phyloP scores from a whole-genome alignment of 2,797 vertebrate genomes.

The Sebastes dallii region DNA sequence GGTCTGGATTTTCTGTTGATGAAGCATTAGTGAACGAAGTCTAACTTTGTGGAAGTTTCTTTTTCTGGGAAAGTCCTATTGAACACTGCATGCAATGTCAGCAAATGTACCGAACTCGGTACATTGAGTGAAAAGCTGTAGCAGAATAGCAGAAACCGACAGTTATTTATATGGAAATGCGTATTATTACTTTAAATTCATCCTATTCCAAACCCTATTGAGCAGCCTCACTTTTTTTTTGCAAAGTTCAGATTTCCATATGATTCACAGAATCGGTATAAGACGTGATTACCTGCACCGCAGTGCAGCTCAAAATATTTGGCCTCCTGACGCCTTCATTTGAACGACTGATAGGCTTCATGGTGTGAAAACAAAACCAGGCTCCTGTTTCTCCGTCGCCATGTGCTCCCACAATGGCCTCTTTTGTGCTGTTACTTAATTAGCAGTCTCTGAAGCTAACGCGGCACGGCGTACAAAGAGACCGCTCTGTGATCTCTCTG shows the following conservation, averaged over 20 bases:
- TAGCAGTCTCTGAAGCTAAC: slow-evolving; percentile 59
- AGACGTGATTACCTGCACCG: neutral
- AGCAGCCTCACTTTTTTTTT: neutral
- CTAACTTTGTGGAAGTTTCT: neutral
- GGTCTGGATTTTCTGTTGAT: neutral
- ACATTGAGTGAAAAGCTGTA: neutral
- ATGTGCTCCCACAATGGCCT: slow-evolving; percentile 32
- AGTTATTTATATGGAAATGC: slow-evolving; percentile 12
- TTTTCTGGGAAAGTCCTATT: neutral
- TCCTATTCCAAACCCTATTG: too few species aligned
- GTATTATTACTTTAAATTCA: neutral
- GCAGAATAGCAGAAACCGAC: neutral
- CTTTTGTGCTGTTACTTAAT: slow-evolving; percentile 61
- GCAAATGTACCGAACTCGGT: neutral
- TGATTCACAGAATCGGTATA: neutral
- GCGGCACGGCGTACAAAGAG: slow-evolving; percentile 3
- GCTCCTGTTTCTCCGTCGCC: slow-evolving; percentile 14
- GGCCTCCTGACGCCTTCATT: neutral
- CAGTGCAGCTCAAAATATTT: neutral
- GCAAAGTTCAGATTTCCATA: neutral
- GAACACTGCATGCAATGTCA: neutral
- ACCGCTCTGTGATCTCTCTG: slow-evolving; percentile 33
- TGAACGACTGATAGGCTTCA: slow-evolving; percentile 3
- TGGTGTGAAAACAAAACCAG: slow-evolving; percentile 15
- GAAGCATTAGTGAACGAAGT: neutral